Percentiles rank a stretch among this genome's conserved stretches.
Conservation (phyloP, 2,888 invertebrate species). For the Himalopsyche japonica region DNA sequence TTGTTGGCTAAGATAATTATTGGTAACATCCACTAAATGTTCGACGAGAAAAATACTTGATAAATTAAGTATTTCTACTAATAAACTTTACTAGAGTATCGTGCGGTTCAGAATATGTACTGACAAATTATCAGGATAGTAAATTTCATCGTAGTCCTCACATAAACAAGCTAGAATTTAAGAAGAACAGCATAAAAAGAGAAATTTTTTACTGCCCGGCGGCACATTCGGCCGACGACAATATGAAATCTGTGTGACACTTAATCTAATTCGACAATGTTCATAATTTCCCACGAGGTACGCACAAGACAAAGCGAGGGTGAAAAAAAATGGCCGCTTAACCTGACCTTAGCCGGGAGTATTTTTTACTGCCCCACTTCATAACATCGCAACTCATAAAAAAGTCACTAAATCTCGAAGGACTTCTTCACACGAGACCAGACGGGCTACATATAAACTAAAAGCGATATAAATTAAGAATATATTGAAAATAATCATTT, state of each 20-base stretch:
- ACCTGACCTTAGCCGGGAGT: background rate
- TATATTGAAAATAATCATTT: no score
- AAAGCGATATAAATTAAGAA: no score
- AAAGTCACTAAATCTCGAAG: slow-evolving; percentile 1
- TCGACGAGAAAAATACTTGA: no score
- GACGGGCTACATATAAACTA: background rate
- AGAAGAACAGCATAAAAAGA: background rate
- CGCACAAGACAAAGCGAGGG: background rate
- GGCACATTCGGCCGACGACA: background rate
- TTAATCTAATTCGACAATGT: background rate
- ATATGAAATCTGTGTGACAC: background rate
- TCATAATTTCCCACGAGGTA: slow-evolving; percentile 10
- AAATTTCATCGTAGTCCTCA: no score
- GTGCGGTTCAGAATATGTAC: no score
- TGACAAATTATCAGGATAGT: no score
- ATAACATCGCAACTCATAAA: background rate
- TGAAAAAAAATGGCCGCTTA: background rate
- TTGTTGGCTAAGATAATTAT: no score
- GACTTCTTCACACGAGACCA: background rate
- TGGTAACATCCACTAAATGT: no score
- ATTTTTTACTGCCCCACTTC: slow-evolving; percentile 26
- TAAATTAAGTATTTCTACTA: no score
- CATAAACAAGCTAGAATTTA: background rate
- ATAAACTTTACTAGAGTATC: no score
- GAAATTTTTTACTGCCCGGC: background rate